Conservation (phyloP, 2,113 vertebrate genomes). For the Ophthalmolycus amberensis region DNA sequence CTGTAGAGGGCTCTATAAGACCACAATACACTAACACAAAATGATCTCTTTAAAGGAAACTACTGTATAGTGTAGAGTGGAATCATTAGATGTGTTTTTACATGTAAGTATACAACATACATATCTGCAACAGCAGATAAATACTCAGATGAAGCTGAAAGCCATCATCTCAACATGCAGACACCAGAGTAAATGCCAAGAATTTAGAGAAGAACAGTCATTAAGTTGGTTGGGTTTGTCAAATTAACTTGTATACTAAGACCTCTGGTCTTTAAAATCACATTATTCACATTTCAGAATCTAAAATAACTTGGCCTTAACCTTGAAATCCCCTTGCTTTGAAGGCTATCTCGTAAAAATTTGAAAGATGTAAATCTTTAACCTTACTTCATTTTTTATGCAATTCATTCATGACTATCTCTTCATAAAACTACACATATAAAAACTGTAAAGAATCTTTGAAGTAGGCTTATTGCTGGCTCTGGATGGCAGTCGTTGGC, state of each 20-base stretch:
- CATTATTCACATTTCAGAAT: not conserved
- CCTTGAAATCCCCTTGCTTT: slow-evolving; percentile 11
- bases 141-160: not conserved
- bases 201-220: not conserved
- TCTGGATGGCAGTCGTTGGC: not conserved
- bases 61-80: not conserved
- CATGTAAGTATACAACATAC: not conserved
- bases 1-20: slow-evolving; percentile 70
- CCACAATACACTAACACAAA: slow-evolving; percentile 25
- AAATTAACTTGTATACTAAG: not conserved
- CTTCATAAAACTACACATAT: not conserved
- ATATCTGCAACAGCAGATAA: slow-evolving; percentile 2
- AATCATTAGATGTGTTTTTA: slow-evolving; percentile 19
- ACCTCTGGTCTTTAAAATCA: not conserved
- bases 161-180: not conserved
- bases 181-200: not conserved
- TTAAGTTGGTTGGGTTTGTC: not conserved
- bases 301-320: not conserved
- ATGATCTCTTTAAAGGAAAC: slow-evolving; percentile 5
- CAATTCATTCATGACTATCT: not conserved
- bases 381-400: not conserved
- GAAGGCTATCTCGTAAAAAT: not conserved
- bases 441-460: not conserved
- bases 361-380: not conserved
- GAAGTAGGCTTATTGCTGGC: not conserved